Percentiles rank a stretch among this genome's conserved stretches.
These are phyloP conservation scores for Pilophorus perplexus DNA, from an alignment of 2,888 invertebrate genomes.

Conservation along the genomic window DNA sequence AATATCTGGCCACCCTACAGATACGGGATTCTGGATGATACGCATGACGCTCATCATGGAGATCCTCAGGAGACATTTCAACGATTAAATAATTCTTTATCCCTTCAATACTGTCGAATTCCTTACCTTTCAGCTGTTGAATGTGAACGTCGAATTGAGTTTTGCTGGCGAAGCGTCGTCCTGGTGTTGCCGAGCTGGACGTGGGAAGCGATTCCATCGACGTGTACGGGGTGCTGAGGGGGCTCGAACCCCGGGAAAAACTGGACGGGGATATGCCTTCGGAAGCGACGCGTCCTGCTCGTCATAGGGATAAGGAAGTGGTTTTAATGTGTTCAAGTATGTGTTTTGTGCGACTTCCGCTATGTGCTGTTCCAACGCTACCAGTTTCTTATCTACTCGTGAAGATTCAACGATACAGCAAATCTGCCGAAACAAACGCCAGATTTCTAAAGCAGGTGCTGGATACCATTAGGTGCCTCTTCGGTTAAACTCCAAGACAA, in stretches of 20 bases:
- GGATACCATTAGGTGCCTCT: too few species aligned
- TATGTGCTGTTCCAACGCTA: too few species aligned
- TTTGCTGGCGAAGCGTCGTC: constrained; percentile 41
- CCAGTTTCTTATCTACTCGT: too few species aligned
- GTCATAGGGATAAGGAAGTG: background rate
- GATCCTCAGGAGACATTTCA: too few species aligned
- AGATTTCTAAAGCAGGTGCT: too few species aligned
- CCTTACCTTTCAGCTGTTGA: constrained; percentile 43
- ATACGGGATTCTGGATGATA: too few species aligned
- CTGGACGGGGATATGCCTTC: constrained; percentile 14
- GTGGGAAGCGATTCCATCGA: constrained; percentile 42
- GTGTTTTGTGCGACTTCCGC: background rate
- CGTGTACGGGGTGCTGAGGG: constrained; percentile 25
- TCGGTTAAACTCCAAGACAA: too few species aligned
- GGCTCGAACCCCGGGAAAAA: constrained; percentile 34
- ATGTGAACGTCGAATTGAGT: constrained; percentile 44
- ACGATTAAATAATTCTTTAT: too few species aligned
- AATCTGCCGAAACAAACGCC: too few species aligned
- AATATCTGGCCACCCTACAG: too few species aligned
- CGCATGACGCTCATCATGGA: too few species aligned
- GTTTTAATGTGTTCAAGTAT: background rate
- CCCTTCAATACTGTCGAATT: background rate
- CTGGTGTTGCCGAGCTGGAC: constrained; percentile 16
- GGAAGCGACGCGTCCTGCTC: constrained; percentile 7
- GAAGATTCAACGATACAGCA: too few species aligned